A percentile compares a stretch with the other conserved stretches of the same genome.
Conservation (phyloP, 2,113 vertebrate genomes). For the Mesembrinibis cayennensis region DNA sequence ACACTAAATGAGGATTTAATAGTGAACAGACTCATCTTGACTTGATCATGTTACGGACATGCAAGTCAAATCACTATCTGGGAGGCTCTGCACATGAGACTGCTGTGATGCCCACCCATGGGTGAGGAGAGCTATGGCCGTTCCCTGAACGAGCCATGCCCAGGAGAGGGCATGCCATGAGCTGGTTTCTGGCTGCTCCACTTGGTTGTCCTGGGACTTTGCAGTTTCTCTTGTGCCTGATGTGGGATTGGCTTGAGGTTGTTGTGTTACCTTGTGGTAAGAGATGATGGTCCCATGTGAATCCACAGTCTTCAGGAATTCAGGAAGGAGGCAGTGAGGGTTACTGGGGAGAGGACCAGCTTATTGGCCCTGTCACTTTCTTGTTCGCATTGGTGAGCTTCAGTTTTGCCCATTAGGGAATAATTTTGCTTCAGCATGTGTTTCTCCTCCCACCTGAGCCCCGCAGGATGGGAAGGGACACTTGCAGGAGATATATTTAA, state of each 20-base stretch:
- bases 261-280: not conserved
- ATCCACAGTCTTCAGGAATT: not conserved
- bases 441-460: not conserved
- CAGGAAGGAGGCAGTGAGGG: not conserved
- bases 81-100: not conserved
- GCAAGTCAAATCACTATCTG: not conserved
- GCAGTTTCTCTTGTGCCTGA: not conserved
- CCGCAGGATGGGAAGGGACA: not conserved
- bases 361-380: not conserved
- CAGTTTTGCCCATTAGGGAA: not conserved
- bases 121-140: not conserved
- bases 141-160: rapidly evolving
- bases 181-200: not conserved
- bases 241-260: not conserved
- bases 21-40: not conserved
- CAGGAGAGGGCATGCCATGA: not conserved
- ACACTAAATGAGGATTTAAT: not conserved
- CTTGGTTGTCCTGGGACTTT: not conserved
- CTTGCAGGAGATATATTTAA: not conserved
- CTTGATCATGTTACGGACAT: not conserved
- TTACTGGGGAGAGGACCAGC: not conserved
- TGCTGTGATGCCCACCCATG: not conserved
- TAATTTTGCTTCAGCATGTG: not conserved
- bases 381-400: not conserved
- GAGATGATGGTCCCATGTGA: rapidly evolving